Evolutionary conservation across 2,888 invertebrate genomes (phyloP).

Genomic region (Sericinus montela): DNA sequence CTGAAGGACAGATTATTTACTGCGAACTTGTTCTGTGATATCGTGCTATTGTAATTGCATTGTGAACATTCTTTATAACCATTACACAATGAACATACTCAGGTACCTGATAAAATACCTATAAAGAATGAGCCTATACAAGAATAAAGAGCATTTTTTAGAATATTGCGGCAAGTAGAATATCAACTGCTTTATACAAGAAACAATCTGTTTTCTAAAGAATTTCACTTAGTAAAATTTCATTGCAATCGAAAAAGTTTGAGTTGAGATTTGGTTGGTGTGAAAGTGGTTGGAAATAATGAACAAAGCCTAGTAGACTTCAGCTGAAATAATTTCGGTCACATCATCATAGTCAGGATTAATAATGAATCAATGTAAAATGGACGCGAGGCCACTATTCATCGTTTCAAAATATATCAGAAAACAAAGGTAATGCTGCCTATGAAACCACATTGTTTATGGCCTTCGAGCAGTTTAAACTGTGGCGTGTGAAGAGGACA

Average conservation of each 20-base stretch:
- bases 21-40: conserved; percentile 46
- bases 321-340: not conserved
- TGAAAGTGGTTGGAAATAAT: too few species aligned
- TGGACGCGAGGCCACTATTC: conserved; percentile 40
- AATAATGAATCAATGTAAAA: conserved; percentile 43
- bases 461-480: conserved; percentile 15
- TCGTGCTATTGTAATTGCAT: conserved; percentile 23
- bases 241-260: too few species aligned
- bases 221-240: too few species aligned
- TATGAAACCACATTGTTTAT: conserved; percentile 18
- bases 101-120: too few species aligned
- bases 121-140: too few species aligned
- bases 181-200: too few species aligned
- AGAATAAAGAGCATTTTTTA: too few species aligned
- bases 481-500: conserved; percentile 4
- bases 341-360: conserved; percentile 19
- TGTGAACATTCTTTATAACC: conserved; percentile 11
- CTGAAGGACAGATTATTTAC: conserved; percentile 71
- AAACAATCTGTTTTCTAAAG: too few species aligned
- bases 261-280: too few species aligned
- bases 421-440: conserved; percentile 34
- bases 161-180: too few species aligned
- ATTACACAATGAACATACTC: too few species aligned
- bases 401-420: conserved; percentile 34
- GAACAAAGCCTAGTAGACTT: too few species aligned